A percentile compares a stretch with the other conserved stretches of the same genome.
Conservation (phyloP, 2,113 vertebrate species). For the Xyrauchen texanus region DNA sequence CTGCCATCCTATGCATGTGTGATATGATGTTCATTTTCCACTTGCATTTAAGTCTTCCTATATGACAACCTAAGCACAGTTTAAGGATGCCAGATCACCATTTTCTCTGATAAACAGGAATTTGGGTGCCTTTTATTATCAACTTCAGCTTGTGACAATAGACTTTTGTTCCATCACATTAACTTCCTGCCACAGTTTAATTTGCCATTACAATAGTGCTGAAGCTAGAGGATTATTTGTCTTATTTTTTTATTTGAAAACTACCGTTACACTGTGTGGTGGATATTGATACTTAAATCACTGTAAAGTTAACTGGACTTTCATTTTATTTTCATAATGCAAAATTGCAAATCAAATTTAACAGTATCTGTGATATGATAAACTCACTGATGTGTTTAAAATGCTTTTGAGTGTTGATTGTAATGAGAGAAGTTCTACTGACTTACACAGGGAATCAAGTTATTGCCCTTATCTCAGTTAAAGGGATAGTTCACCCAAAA, state of each 20-base stretch:
- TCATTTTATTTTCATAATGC: background rate
- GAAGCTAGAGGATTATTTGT: background rate
- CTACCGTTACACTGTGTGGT: constrained; percentile 1
- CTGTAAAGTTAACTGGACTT: background rate
- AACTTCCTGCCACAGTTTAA: background rate
- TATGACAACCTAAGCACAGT: constrained; percentile 20
- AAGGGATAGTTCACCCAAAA: too few relatives aligned
- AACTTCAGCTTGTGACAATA: constrained; percentile 5
- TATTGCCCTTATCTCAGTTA: background rate
- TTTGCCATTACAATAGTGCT: constrained; percentile 4
- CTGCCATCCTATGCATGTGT: constrained; percentile 15
- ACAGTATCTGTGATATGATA: background rate
- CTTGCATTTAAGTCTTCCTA: constrained; percentile 16
- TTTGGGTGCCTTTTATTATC: background rate
- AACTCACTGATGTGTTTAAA: background rate
- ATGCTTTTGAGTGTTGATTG: background rate
- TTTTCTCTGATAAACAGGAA: background rate
- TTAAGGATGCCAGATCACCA: background rate
- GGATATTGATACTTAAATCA: background rate
- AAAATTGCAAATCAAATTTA: background rate
- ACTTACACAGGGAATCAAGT: constrained; percentile 18
- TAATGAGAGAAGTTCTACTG: background rate
- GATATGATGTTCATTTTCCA: background rate
- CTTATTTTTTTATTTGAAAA: background rate
- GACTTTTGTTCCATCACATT: background rate